Percentiles rank a stretch among this genome's conserved stretches.
Conservation (phyloP, 2,113 vertebrate genomes). For the Okapia johnstoni region DNA sequence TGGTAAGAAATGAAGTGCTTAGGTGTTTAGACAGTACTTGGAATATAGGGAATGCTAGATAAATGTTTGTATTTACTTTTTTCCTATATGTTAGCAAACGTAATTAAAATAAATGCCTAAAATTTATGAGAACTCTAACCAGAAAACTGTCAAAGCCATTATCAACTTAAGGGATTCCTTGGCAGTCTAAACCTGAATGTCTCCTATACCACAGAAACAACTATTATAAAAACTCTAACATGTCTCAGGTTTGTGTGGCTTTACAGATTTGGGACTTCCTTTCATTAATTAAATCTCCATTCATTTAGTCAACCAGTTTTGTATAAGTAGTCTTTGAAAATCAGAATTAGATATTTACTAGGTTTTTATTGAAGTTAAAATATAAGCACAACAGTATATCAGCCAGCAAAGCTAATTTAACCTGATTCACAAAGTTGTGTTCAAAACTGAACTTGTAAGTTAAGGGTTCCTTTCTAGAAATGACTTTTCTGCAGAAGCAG, state of each 20-base stretch:
- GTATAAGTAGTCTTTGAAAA: background rate
- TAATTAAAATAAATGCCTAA: background rate
- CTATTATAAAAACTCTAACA: background rate
- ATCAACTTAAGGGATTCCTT: background rate
- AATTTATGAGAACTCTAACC: background rate
- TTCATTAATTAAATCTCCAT: background rate
- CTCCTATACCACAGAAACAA: background rate
- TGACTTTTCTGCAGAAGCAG: background rate
- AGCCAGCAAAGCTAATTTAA: background rate
- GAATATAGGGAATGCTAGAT: background rate
- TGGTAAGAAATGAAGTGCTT: background rate
- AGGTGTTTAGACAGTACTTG: background rate
- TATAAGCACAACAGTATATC: background rate
- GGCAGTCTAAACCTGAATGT: accelerated
- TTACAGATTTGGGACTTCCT: background rate
- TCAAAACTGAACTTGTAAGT: background rate
- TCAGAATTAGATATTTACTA: background rate
- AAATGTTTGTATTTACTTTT: background rate
- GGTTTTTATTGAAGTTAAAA: background rate
- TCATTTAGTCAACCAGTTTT: background rate
- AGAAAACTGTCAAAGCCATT: background rate
- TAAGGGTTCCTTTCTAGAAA: background rate
- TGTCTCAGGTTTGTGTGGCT: background rate
- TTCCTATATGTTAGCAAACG: background rate
- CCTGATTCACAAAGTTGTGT: background rate